Base-by-base conservation (phyloP, 2,888 invertebrate genomes). In the Volucella inanis region DNA sequence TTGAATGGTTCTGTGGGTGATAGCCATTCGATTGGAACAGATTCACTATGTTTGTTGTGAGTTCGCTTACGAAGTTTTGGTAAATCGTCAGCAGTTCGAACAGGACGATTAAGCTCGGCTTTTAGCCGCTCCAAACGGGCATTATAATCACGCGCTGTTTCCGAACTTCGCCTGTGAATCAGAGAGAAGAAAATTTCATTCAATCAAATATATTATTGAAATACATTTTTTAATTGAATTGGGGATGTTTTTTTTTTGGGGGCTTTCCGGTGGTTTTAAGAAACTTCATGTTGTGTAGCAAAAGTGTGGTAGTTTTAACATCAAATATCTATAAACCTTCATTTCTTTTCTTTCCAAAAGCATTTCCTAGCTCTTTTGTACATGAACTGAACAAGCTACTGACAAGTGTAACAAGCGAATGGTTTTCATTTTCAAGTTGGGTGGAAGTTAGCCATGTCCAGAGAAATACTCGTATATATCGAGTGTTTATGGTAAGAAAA, bases 81-180 rank as follows among this genome's bases (percentile, higher is more conserved):
- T 14, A 77, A 39, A 72, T 87, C 87, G 14, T 87, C 87, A 15
- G 87, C 65, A 12, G 88, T 87, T 10, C 88, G 86, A n/a, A 89
- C 87, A 1, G 92, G 91, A 9, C 89, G 89, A 88, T 89, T 91
- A 3, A 92, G 89, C 75, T 92, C 92, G 8, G 90, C 90, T 55
- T 89, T 90, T 50, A 92, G 83, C 38, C 89, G 90, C 70, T 92
- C 88, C 75, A 92, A 78, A 81, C 90, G 90, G 11, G 87, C 79
- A 50, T 87, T 88, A 61, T 92, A 91, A 22, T 91, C 91, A 3
- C 88, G 88, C 8, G 74, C 67, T 41, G 85, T 64, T 22, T 80
- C 79, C 10, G 88, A 88, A 67, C 89, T 90, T 12, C 90, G 89
- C 3, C 89, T 90, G 83, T 10, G 12, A 49, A 41, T 39, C 1